Percentiles rank a stretch among this genome's conserved stretches.
Conservation (phyloP, 1,140 invertebrate genomes). For the Macrotrachela quadricornifera region DNA sequence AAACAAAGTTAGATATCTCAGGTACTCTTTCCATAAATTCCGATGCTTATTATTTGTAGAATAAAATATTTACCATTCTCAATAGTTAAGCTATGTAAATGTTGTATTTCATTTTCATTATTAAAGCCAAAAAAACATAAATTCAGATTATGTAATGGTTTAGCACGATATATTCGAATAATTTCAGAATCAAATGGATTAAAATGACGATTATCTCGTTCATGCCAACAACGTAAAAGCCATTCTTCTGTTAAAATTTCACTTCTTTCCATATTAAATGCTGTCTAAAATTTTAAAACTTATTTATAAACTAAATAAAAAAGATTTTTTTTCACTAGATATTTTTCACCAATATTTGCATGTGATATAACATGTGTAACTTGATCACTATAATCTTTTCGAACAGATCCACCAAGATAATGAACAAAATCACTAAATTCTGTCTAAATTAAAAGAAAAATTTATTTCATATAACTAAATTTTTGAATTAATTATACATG, state of each 20-base stretch:
- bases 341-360: constrained; percentile 62
- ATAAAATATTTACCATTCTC: no score
- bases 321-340: constrained; percentile 32
- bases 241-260: constrained; percentile 66
- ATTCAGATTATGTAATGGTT: constrained; percentile 60
- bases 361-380: constrained; percentile 78
- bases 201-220: constrained; percentile 42
- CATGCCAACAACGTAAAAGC: constrained; percentile 60
- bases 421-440: constrained; percentile 38
- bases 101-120: no score
- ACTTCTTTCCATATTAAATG: constrained; percentile 53
- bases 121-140: constrained; percentile 54
- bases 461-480: no score
- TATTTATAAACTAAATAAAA: no score
- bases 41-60: no score
- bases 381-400: constrained; percentile 60
- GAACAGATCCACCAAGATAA: constrained; percentile 75
- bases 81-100: no score
- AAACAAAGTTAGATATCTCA: no score
- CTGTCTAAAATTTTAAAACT: no score
- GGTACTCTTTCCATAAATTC: no score
- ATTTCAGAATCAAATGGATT: constrained; percentile 40
- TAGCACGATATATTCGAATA: constrained; percentile 44
- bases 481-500: no score
- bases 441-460: no score